Base-by-base conservation (phyloP, 2,888 invertebrate species). In the Scaptomyza reducta region DNA sequence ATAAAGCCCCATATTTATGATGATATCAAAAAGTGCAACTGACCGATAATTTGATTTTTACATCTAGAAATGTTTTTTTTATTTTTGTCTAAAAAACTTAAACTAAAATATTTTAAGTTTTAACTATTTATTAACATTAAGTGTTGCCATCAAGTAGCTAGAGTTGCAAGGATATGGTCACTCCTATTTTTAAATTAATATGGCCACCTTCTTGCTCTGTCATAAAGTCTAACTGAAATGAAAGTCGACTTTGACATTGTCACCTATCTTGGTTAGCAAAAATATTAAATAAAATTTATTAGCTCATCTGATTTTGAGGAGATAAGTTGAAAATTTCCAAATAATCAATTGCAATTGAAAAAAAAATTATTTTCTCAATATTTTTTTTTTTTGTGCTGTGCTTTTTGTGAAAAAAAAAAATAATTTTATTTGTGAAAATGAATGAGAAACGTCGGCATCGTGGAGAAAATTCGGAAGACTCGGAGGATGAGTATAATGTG, bases 1-100 rank as follows among this genome's bases (percentile, higher is more conserved):
- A 87, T 79, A 72, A 87, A 83, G 68, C 61, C 45, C 60, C 49
- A 77, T 77, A 62, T 87, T 87, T 83, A 79, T 79, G 87, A 53
- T 51, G 63, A 58, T 61, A 45, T 18, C 1, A 11, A 41, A 42
- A 38, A 14, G 14, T 14, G 10, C 27, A 38, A 41, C 58, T 51
- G 35, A 29, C 40, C 56, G 49, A n/a, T 46, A 22, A 46, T 56
- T 75, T 51, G 31, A 16, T 46, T 29, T 44, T 54, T 58, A 56
- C 54, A 61, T 56, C 41, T 46, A 41, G 54, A 40, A 35, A 10
- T 33, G 13, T 31, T 10, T 27, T 7, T 27, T 22, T n/a, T n/a
- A n/a, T n/a, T n/a, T n/a, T n/a, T n/a, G n/a, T n/a, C n/a, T n/a
- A n/a, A n/a, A n/a, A n/a, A n/a, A n/a, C n/a, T n/a, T n/a, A n/a